Evolutionary conservation across 1,140 invertebrate species (phyloP), one percentile per base, ranked within the genome.

Genomic region (Drosophila lacteicornis): DNA sequence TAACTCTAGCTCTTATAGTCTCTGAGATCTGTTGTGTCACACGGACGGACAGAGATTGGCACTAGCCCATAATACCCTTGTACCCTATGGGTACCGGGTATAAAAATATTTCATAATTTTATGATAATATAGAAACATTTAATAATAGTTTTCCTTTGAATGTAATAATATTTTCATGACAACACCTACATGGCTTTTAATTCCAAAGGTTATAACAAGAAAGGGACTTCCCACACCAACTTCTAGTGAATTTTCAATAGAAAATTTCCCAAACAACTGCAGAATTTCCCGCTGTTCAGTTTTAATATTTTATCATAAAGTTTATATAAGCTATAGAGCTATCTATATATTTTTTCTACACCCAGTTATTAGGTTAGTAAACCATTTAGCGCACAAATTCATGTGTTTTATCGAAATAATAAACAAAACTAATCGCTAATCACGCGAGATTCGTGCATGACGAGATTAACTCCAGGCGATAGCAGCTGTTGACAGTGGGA

Each of bases 381-480:
- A 67, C 53, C 27, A 36, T 53, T 53, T 45, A 69, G 17, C 25
- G 30, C 66, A 43, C 30, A 45, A 51, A 30, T 1, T 63, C 12
- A 19, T 45, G 47, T 50, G 63, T 69, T 69, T 57, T 43, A 42
- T 60, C 36, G 49, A 75, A 57, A 56, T 57, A 53, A 78, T 43
- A 78, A 56, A 40, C 53, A 40, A 30, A 27, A 22, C 17, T 60
- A 42, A 46, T 33, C 42, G 22, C 40, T 58, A 70, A 58, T 70
- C 50, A 49, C 66, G 68, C 66, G 50, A 69, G 55, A 70, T 49
- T 74, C 69, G 46, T 75, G 71, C 71, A 77, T 76, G 74, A 77
- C 51, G 38, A 77, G 78, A 76, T 82, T 82, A 78, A 82, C 61
- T 42, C 59, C 30, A 1, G 33, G 25, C 63, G 60, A 70, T 71